These are phyloP conservation scores for Ephestia elutella DNA, from an alignment of 1,140 invertebrate genomes.

Conservation along the genomic window DNA sequence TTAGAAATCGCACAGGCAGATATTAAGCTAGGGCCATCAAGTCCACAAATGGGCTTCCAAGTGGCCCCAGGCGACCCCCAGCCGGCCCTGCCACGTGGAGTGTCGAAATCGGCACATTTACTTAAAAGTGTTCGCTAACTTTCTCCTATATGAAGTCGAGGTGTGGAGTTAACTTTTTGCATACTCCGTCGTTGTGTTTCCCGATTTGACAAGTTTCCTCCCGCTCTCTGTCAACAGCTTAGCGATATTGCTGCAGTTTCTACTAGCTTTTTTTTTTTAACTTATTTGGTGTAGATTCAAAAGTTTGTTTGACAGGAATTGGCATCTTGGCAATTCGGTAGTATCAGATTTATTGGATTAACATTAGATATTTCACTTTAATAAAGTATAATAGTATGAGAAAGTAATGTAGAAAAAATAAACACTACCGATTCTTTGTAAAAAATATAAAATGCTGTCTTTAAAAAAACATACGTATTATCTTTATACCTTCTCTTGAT, in stretches of 20 bases:
- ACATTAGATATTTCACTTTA: too few species aligned
- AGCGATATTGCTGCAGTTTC: constrained; percentile 1
- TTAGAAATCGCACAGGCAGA: too few species aligned
- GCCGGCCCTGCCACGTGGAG: constrained; percentile 12
- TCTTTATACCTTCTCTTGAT: too few species aligned
- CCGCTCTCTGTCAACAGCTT: background rate
- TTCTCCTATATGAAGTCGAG: constrained; percentile 54
- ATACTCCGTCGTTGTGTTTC: constrained; percentile 31
- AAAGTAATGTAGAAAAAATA: too few species aligned
- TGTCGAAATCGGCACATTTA: constrained; percentile 53
- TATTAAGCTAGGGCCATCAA: too few species aligned
- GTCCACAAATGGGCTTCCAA: background rate
- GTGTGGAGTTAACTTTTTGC: constrained; percentile 49
- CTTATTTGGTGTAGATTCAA: background rate
- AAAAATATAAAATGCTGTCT: too few species aligned
- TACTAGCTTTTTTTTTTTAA: background rate
- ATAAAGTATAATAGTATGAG: too few species aligned
- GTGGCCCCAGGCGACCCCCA: background rate
- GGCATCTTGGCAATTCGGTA: background rate
- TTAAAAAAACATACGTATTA: too few species aligned
- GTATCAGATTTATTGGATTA: too few species aligned
- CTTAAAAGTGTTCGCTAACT: constrained; percentile 54
- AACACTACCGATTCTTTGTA: too few species aligned
- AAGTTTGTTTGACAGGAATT: constrained; percentile 5
- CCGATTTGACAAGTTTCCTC: constrained; percentile 33